Conservation (phyloP, 2,888 invertebrate species). For the Andrena trimmerana region DNA sequence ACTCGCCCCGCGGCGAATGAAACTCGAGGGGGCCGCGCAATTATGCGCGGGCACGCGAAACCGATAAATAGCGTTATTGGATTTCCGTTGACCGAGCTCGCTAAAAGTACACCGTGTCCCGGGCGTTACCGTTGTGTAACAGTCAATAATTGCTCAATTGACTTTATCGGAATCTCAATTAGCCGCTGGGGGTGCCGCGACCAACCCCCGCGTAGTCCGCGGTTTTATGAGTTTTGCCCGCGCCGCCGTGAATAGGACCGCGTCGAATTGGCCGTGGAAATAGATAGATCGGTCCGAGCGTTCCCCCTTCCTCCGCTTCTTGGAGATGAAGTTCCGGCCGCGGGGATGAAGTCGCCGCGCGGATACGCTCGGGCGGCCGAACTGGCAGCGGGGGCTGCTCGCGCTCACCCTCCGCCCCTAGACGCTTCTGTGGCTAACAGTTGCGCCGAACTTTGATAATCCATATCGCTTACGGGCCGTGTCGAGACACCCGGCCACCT, state of each 20-base stretch:
- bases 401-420: slow-evolving; percentile 64
- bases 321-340: slow-evolving; percentile 53
- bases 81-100: slow-evolving; percentile 18
- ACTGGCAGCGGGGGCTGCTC: neutral
- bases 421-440: slow-evolving; percentile 74
- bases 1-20: no score
- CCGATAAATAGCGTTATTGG: slow-evolving; percentile 12
- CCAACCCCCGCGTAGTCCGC: neutral
- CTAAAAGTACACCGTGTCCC: slow-evolving; percentile 33
- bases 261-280: slow-evolving; percentile 49
- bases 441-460: slow-evolving; percentile 80
- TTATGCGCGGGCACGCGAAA: slow-evolving; percentile 3
- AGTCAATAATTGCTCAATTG: slow-evolving; percentile 54
- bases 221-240: slow-evolving; percentile 39
- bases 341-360: slow-evolving; percentile 32
- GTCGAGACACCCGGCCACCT: slow-evolving; percentile 80
- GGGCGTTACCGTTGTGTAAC: slow-evolving; percentile 14
- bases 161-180: slow-evolving; percentile 49
- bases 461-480: slow-evolving; percentile 78
- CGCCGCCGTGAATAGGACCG: neutral
- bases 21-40: neutral
- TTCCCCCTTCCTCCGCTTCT: slow-evolving; percentile 20
- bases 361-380: slow-evolving; percentile 28
- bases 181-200: neutral
- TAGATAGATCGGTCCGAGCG: slow-evolving; percentile 31